These are phyloP conservation scores for Thymelicus sylvestris DNA, from an alignment of 2,888 invertebrate species.

Conservation along the genomic window DNA sequence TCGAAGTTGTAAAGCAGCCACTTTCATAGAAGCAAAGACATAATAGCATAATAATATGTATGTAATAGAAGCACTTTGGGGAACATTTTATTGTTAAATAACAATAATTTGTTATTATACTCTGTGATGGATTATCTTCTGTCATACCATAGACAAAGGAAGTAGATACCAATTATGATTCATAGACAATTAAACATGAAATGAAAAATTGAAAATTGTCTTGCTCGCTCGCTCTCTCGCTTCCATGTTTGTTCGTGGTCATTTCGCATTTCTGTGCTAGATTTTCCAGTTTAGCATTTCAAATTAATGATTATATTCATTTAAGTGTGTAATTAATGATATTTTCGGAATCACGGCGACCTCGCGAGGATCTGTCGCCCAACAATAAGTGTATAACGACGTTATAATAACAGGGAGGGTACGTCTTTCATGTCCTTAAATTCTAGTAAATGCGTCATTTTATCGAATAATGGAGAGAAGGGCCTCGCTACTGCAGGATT, in stretches of 20 bases:
- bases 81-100: too few species aligned
- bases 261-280: conserved; percentile 81
- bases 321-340: conserved; percentile 81
- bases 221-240: conserved; percentile 75
- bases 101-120: too few species aligned
- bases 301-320: conserved; percentile 74
- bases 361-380: conserved; percentile 79
- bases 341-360: conserved; percentile 78
- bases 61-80: too few species aligned
- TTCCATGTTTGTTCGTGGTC: conserved; percentile 85
- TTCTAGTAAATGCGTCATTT: conserved; percentile 84
- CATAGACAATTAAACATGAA: conserved; percentile 55
- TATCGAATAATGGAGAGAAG: conserved; percentile 72
- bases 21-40: too few species aligned
- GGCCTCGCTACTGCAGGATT: conserved; percentile 58
- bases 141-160: conserved; percentile 47
- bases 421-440: conserved; percentile 81
- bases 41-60: too few species aligned
- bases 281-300: conserved; percentile 77
- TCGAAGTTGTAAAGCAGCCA: too few species aligned
- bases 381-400: conserved; percentile 75
- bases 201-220: conserved; percentile 64
- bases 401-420: conserved; percentile 83
- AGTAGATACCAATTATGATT: conserved; percentile 42
- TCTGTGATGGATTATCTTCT: not conserved